A percentile compares a stretch with the other conserved stretches of the same genome.
Evolutionary conservation across 1,140 invertebrate genomes (phyloP).

Genomic region (Thaumetopoea pityocampa): DNA sequence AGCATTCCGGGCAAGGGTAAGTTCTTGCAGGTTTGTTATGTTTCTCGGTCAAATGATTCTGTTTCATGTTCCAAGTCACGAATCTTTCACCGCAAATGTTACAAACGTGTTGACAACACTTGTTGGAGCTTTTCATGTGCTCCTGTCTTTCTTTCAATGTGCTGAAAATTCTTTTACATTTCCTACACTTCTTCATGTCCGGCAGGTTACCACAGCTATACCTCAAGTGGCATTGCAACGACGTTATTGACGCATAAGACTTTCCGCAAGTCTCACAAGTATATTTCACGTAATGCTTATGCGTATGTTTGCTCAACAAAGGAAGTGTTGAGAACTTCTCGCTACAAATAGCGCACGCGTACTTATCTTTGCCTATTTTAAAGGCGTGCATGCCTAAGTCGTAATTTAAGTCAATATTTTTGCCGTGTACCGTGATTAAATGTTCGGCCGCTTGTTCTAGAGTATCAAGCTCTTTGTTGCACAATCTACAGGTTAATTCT

Average conservation of each 20-base stretch:
- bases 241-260: slow-evolving; percentile 19
- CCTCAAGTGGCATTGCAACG: slow-evolving; percentile 16
- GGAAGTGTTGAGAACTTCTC: slow-evolving; percentile 22
- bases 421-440: slow-evolving; percentile 21
- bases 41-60: slow-evolving; percentile 16
- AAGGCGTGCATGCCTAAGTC: slow-evolving; percentile 28
- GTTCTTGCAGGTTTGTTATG: slow-evolving; percentile 18
- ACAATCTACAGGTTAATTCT: slow-evolving; percentile 27
- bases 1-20: slow-evolving; percentile 27
- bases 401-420: slow-evolving; percentile 10
- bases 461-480: slow-evolving; percentile 9
- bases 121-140: slow-evolving; percentile 11
- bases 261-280: slow-evolving; percentile 36
- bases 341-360: slow-evolving; percentile 24
- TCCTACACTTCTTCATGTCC: slow-evolving; percentile 6
- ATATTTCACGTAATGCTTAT: slow-evolving; percentile 25
- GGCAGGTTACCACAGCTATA: slow-evolving; percentile 5
- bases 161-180: slow-evolving; percentile 15
- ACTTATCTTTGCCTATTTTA: slow-evolving; percentile 19
- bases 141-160: slow-evolving; percentile 7
- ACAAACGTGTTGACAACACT: slow-evolving; percentile 28
- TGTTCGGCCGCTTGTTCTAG: slow-evolving; percentile 22
- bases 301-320: slow-evolving; percentile 24
- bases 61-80: slow-evolving; percentile 16
- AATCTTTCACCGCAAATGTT: slow-evolving; percentile 24